Percentiles rank a stretch among this genome's conserved stretches.
phyloP scores from a whole-genome alignment of 2,797 vertebrate genomes.

The Crax fasciolata region DNA sequence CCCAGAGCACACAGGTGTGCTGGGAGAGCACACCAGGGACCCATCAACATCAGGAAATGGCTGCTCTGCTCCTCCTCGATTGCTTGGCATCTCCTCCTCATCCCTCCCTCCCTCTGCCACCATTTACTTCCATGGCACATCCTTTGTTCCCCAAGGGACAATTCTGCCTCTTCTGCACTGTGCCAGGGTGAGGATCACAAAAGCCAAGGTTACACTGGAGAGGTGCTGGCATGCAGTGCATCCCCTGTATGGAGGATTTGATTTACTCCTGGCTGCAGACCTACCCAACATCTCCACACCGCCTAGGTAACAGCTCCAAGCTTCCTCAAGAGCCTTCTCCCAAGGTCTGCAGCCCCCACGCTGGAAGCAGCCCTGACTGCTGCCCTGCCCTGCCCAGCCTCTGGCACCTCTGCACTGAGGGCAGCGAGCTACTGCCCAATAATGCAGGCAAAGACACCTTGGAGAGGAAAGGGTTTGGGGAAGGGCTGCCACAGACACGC shows the following conservation, averaged over 20 bases:
- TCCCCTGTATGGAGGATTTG: neutral
- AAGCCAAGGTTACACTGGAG: neutral
- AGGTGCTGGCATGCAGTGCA: neutral
- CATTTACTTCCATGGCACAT: neutral
- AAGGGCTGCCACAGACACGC: neutral
- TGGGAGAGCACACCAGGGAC: neutral
- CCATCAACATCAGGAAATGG: neutral
- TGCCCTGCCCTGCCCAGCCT: neutral
- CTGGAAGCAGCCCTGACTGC: neutral
- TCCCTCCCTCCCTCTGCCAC: neutral
- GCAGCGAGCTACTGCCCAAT: neutral
- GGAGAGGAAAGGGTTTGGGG: neutral
- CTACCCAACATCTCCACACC: neutral
- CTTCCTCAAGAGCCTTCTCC: neutral
- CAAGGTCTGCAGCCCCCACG: neutral
- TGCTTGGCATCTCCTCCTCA: neutral
- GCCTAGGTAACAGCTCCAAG: neutral
- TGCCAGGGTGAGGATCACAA: neutral
- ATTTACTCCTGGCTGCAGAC: neutral
- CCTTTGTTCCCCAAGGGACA: neutral
- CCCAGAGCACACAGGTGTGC: neutral
- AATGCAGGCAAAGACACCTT: neutral
- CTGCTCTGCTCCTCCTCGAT: neutral
- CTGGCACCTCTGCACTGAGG: neutral
- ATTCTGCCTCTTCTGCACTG: neutral